Percentiles rank a stretch among this genome's conserved stretches.
These are phyloP conservation scores for Ceramica pisi DNA, from an alignment of 2,888 invertebrate genomes.

Conservation along the genomic window DNA sequence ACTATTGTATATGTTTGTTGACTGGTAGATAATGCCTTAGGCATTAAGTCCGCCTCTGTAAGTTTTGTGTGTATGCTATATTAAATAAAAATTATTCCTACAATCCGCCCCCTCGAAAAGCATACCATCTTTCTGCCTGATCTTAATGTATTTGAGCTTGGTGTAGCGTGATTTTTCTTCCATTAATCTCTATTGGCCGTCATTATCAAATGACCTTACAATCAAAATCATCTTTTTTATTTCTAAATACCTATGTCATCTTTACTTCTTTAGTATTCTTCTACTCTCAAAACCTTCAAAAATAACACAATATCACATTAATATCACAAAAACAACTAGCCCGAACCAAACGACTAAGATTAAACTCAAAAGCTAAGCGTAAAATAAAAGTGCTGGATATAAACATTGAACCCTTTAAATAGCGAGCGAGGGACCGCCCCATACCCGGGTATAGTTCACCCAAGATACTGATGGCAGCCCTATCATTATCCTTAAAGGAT, in stretches of 20 bases:
- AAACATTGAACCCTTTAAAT: conserved; percentile 71
- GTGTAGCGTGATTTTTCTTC: no score
- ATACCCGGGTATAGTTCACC: conserved; percentile 48
- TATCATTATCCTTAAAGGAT: conserved; percentile 63
- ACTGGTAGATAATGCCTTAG: no score
- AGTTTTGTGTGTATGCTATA: no score
- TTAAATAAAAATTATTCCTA: no score
- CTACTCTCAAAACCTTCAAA: not conserved
- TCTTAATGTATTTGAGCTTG: no score
- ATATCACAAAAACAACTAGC: conserved; percentile 41
- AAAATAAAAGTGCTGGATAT: conserved; percentile 61
- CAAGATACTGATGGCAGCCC: conserved; percentile 57
- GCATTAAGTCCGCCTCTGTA: no score
- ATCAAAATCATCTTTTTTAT: no score
- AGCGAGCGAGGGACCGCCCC: conserved; percentile 65
- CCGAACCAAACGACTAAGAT: conserved; percentile 38
- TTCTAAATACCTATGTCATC: no score
- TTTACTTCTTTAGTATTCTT: not conserved
- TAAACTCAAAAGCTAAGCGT: conserved; percentile 56
- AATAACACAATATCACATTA: not conserved
- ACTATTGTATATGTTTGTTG: not conserved
- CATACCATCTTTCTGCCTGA: no score
- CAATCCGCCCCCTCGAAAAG: no score
- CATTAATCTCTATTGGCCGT: no score
- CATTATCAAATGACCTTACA: no score